phyloP scores from a whole-genome alignment of 2,113 vertebrate species.

The Dromiciops gliroides region DNA sequence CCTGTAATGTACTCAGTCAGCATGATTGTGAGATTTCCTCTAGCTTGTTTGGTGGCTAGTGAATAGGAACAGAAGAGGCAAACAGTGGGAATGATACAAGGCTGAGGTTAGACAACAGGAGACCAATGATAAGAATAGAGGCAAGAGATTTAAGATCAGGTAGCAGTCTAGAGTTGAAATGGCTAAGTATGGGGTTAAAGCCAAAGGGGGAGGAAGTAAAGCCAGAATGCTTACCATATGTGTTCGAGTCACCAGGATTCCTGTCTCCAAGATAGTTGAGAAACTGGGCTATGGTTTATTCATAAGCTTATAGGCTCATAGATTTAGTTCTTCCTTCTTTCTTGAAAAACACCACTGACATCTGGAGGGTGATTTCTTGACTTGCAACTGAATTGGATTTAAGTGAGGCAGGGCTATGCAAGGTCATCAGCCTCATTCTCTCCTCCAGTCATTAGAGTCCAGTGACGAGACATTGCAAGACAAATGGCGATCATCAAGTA shows the following conservation, averaged over 20 bases:
- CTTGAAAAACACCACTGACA: neutral
- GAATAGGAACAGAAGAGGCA: neutral
- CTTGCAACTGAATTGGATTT: neutral
- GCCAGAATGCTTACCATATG: neutral
- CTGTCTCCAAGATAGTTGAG: neutral
- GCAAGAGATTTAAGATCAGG: neutral
- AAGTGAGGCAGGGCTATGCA: neutral
- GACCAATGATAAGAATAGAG: neutral
- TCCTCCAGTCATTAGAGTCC: neutral
- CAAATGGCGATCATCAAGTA: neutral
- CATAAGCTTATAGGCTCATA: neutral
- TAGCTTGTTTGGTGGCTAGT: neutral
- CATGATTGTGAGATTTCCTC: neutral
- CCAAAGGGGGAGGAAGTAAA: neutral
- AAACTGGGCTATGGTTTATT: neutral
- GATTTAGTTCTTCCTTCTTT: neutral
- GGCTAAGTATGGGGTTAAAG: neutral
- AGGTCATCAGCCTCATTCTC: neutral
- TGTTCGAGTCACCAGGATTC: neutral
- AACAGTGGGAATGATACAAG: neutral
- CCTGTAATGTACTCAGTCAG: neutral
- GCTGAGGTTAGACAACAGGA: neutral
- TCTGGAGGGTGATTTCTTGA: neutral
- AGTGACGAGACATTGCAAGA: neutral
- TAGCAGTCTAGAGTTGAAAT: neutral